A percentile compares a stretch with the other conserved stretches of the same genome.
These are phyloP conservation scores for Sebastes oblongus DNA, from an alignment of 2,797 vertebrate genomes.

Conservation along the genomic window DNA sequence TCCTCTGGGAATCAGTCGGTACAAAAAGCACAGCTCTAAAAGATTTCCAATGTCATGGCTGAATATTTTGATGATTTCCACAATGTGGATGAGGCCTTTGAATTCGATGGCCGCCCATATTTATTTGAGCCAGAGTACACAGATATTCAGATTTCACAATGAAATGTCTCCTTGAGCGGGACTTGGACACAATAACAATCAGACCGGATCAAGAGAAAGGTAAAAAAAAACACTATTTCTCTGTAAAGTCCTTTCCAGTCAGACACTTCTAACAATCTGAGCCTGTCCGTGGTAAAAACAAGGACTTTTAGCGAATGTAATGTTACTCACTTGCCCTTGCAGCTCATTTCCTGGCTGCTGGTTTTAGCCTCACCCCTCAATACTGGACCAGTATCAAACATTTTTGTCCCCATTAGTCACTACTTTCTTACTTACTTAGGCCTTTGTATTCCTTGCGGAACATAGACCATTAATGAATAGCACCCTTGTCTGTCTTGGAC, in stretches of 20 bases:
- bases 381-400: background rate
- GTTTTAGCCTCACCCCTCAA: background rate
- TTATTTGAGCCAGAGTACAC: background rate
- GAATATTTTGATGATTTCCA: background rate
- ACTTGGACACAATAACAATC: background rate
- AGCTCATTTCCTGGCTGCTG: too few relatives aligned
- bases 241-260: too few relatives aligned
- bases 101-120: too few relatives aligned
- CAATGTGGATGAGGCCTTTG: too few relatives aligned
- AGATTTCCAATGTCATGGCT: background rate
- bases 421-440: too few relatives aligned
- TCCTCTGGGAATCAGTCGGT: slow-evolving; percentile 18
- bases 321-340: too few relatives aligned
- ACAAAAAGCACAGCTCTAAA: background rate
- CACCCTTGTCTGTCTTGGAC: too few relatives aligned
- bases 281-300: too few relatives aligned
- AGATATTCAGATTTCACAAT: background rate
- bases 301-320: background rate
- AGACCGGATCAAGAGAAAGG: background rate
- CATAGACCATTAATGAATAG: too few relatives aligned
- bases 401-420: fast-evolving
- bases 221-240: background rate
- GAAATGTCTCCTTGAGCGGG: fast-evolving
- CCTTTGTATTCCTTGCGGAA: too few relatives aligned
- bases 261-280: too few relatives aligned